A percentile compares a stretch with the other conserved stretches of the same genome.
These are phyloP conservation scores for Temnothorax longispinosus DNA, from an alignment of 1,140 invertebrate genomes.

Conservation along the genomic window DNA sequence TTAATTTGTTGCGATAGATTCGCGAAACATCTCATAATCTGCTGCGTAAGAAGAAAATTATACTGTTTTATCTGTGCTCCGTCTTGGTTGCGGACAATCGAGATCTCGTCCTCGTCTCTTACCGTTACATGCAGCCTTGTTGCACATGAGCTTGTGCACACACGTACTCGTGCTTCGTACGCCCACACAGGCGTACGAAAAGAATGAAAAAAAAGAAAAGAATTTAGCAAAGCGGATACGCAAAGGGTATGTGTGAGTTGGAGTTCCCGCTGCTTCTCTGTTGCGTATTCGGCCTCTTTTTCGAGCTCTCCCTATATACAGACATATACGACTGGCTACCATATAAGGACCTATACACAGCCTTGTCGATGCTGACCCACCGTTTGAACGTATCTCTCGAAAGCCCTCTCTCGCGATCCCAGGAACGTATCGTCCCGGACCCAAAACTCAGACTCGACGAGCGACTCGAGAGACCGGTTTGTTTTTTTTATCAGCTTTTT, in stretches of 20 bases:
- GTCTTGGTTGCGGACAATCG: slow-evolving; percentile 28
- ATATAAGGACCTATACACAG: slow-evolving; percentile 78
- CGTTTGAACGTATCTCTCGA: slow-evolving; percentile 72
- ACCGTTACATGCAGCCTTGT: slow-evolving; percentile 59
- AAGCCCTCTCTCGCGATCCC: slow-evolving; percentile 51
- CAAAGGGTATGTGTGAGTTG: slow-evolving; percentile 58
- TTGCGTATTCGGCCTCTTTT: slow-evolving; percentile 75
- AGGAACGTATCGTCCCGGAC: slow-evolving; percentile 1
- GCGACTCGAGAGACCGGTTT: not conserved
- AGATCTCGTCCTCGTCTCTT: slow-evolving; percentile 64
- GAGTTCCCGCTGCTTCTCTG: slow-evolving; percentile 33
- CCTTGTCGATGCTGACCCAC: slow-evolving; percentile 76
- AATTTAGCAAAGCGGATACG: slow-evolving; percentile 48
- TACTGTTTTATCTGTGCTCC: slow-evolving; percentile 16
- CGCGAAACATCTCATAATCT: not conserved
- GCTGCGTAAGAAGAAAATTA: slow-evolving; percentile 9
- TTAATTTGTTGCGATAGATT: not conserved
- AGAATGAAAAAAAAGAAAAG: slow-evolving; percentile 37
- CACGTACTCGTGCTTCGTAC: slow-evolving; percentile 20
- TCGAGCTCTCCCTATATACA: slow-evolving; percentile 74
- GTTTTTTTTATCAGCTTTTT: not conserved
- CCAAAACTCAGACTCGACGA: not conserved
- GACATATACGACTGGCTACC: slow-evolving; percentile 69
- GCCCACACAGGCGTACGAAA: slow-evolving; percentile 36
- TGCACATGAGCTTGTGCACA: not conserved